phyloP scores from a whole-genome alignment of 2,797 vertebrate genomes.

The Alcedo quadribrachys region DNA sequence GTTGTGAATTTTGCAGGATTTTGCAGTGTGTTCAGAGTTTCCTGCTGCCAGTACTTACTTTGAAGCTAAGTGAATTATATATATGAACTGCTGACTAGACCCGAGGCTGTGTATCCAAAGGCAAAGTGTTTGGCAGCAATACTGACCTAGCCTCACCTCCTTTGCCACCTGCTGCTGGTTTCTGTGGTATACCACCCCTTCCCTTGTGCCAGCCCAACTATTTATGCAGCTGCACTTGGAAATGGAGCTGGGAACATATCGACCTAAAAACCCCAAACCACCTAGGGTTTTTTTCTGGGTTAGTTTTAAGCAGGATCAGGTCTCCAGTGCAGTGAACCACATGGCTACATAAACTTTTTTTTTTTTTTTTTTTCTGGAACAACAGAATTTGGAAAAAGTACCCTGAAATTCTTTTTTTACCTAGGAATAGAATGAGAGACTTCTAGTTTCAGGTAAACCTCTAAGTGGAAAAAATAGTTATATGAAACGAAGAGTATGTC shows the following conservation, averaged over 20 bases:
- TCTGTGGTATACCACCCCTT: neutral
- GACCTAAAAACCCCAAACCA: neutral
- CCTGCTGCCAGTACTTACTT: neutral
- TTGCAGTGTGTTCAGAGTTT: neutral
- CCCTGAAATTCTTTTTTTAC: neutral
- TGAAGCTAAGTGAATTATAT: neutral
- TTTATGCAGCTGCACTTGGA: conserved; percentile 3
- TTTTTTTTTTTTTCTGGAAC: neutral
- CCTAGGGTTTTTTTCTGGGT: neutral
- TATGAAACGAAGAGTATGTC: neutral
- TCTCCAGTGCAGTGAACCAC: neutral
- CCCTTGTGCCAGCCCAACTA: neutral
- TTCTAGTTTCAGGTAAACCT: neutral
- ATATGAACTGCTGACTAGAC: neutral
- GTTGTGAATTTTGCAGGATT: neutral
- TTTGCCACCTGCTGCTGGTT: conserved; percentile 41
- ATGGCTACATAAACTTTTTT: neutral
- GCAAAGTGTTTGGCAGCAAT: neutral
- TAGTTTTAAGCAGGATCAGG: neutral
- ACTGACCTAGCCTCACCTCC: neutral
- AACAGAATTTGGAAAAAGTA: neutral
- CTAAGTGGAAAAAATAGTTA: neutral
- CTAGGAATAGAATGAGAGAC: neutral
- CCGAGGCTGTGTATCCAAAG: neutral
- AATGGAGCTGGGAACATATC: neutral